phyloP scores from a whole-genome alignment of 1,140 invertebrate genomes.

The Battus philenor region DNA sequence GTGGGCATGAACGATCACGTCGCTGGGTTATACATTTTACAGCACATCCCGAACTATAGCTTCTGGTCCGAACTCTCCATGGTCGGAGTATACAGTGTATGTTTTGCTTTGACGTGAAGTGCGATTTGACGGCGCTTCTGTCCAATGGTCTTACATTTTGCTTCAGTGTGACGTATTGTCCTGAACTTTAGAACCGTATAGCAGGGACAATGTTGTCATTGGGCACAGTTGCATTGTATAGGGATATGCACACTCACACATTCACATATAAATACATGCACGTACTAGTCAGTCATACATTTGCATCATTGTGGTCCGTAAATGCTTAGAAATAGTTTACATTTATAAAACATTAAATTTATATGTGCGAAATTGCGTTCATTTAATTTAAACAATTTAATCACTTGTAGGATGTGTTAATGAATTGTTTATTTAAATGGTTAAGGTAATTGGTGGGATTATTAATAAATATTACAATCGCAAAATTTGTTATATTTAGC shows the following conservation, averaged over 20 bases:
- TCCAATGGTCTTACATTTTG: slow-evolving; percentile 49
- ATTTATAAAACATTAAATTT: no score
- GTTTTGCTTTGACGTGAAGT: slow-evolving; percentile 48
- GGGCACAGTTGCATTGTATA: slow-evolving; percentile 75
- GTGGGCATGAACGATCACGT: slow-evolving; percentile 2
- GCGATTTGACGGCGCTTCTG: slow-evolving; percentile 51
- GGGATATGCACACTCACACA: slow-evolving; percentile 59
- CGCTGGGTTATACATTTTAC: slow-evolving; percentile 5
- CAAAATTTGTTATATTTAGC: no score
- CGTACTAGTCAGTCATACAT: slow-evolving; percentile 17
- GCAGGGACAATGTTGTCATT: slow-evolving; percentile 55
- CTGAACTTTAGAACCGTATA: slow-evolving; percentile 36
- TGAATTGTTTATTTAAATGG: no score
- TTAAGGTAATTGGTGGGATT: no score
- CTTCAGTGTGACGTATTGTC: slow-evolving; percentile 74
- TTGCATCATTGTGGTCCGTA: no score
- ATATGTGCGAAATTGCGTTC: background rate
- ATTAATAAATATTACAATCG: no score
- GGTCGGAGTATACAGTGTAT: slow-evolving; percentile 32
- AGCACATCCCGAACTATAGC: slow-evolving; percentile 19
- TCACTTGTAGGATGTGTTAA: no score
- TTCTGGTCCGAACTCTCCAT: slow-evolving; percentile 20
- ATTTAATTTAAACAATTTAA: no score
- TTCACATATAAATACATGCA: slow-evolving; percentile 34
- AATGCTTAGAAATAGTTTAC: no score